These are phyloP conservation scores for Lutraria rhynchaena DNA, from an alignment of 1,140 invertebrate species.

Conservation along the genomic window DNA sequence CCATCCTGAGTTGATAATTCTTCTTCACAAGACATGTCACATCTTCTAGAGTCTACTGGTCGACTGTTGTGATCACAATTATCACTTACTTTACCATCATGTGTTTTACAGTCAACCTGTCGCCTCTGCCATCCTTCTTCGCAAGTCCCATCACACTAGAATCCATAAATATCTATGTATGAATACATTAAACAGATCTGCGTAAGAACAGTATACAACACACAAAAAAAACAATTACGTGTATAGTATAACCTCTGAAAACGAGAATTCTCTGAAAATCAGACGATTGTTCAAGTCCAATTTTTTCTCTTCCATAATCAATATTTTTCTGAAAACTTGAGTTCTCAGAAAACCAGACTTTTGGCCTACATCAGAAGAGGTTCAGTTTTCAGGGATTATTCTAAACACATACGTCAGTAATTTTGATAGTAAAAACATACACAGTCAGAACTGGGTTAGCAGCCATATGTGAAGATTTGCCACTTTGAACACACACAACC, in stretches of 20 bases:
- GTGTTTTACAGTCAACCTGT: constrained; percentile 48
- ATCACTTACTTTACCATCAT: constrained; percentile 44
- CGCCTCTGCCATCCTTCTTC: constrained; percentile 48
- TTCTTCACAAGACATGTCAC: constrained; percentile 58
- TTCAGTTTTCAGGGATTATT: not conserved
- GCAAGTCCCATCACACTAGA: constrained; percentile 41
- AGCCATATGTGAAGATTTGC: too few species aligned
- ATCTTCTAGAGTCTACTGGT: constrained; percentile 34
- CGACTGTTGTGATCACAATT: constrained; percentile 34
- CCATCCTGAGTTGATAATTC: constrained; percentile 46
- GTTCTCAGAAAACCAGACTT: too few species aligned
- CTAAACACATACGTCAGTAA: too few species aligned
- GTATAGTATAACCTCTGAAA: not conserved
- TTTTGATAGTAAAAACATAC: too few species aligned
- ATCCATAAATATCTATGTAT: too few species aligned
- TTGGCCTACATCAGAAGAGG: too few species aligned
- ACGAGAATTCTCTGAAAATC: too few species aligned
- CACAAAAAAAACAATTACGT: not conserved
- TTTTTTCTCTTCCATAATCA: too few species aligned
- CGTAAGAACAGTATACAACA: not conserved
- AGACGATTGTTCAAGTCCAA: too few species aligned
- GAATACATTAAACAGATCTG: not conserved
- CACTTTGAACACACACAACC: too few species aligned
- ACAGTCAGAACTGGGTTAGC: too few species aligned
- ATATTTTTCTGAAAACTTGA: too few species aligned